phyloP scores from a whole-genome alignment of 2,113 vertebrate species.

The Sprattus sprattus region DNA sequence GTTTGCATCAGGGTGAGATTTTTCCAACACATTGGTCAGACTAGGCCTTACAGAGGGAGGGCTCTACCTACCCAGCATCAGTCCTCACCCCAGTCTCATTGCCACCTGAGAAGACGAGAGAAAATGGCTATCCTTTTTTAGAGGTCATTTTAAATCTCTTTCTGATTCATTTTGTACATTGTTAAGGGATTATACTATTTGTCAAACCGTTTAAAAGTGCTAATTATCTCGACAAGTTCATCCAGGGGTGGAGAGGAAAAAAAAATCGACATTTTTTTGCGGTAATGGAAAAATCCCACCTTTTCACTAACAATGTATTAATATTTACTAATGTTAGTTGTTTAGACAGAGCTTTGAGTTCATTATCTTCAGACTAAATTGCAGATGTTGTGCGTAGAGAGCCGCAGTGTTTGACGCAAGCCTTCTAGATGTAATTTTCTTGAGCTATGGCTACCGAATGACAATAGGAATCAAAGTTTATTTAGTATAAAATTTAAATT shows the following conservation, averaged over 20 bases:
- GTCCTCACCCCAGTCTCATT: slow-evolving; percentile 28
- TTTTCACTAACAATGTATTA: slow-evolving; percentile 81
- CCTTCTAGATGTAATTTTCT: slow-evolving; percentile 81
- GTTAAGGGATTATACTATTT: slow-evolving; percentile 72
- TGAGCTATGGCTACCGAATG: slow-evolving; percentile 85
- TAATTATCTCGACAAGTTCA: slow-evolving; percentile 70
- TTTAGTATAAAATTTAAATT: slow-evolving; percentile 85
- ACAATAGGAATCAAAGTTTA: slow-evolving; percentile 82
- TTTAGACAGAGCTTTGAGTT: slow-evolving; percentile 87
- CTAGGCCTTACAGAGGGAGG: slow-evolving; percentile 57
- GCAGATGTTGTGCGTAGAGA: slow-evolving; percentile 84
- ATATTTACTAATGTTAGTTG: slow-evolving; percentile 80
- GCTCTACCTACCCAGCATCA: slow-evolving; percentile 29
- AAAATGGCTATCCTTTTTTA: slow-evolving; percentile 55
- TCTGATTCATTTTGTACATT: slow-evolving; percentile 67
- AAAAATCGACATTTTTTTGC: slow-evolving; percentile 43
- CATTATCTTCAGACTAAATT: slow-evolving; percentile 87
- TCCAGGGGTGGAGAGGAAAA: slow-evolving; percentile 66
- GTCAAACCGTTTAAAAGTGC: slow-evolving; percentile 75
- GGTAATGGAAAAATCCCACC: slow-evolving; percentile 57
- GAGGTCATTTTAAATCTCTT: slow-evolving; percentile 58
- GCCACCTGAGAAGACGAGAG: slow-evolving; percentile 37
- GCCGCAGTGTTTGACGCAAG: slow-evolving; percentile 82
- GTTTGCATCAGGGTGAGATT: slow-evolving; percentile 44
- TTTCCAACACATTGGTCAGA: slow-evolving; percentile 55